These are phyloP conservation scores for Euura saliciscinereae DNA, from an alignment of 1,140 invertebrate genomes.

Conservation along the genomic window DNA sequence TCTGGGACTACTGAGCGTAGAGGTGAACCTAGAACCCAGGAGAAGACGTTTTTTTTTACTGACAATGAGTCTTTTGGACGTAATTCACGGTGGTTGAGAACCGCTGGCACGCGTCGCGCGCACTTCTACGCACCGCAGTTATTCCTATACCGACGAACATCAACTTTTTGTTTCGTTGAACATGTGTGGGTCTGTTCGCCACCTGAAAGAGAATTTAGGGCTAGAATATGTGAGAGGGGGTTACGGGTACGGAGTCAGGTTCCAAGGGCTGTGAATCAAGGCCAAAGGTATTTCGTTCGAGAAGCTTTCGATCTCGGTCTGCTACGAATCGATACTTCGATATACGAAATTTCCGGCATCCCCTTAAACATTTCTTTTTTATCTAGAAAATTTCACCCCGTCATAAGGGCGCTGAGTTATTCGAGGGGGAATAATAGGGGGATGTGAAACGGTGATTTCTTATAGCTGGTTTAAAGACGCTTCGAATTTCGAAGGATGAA, in stretches of 20 bases:
- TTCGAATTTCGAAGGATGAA: slow-evolving; percentile 7
- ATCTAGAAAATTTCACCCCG: background rate
- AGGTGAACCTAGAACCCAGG: no score
- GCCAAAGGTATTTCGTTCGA: background rate
- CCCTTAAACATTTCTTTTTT: background rate
- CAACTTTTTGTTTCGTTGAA: background rate
- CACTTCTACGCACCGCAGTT: background rate
- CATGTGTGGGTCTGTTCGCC: background rate
- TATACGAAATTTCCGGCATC: no score
- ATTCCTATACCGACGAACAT: background rate
- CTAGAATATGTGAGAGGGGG: background rate
- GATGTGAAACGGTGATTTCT: slow-evolving; percentile 1
- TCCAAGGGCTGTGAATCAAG: slow-evolving; percentile 5
- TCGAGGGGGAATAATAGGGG: background rate
- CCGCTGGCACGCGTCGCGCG: background rate
- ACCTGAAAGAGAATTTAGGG: background rate
- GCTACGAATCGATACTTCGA: no score
- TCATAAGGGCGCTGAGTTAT: background rate
- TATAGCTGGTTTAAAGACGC: slow-evolving; percentile 7
- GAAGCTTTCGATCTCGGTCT: no score
- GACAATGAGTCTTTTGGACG: no score
- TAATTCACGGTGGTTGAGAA: background rate
- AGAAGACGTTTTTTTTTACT: no score
- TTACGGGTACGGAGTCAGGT: background rate
- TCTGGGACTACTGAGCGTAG: no score